Percentiles rank a stretch among this genome's conserved stretches.
phyloP scores from a whole-genome alignment of 2,888 invertebrate genomes.

The Pristionchus mayeri region DNA sequence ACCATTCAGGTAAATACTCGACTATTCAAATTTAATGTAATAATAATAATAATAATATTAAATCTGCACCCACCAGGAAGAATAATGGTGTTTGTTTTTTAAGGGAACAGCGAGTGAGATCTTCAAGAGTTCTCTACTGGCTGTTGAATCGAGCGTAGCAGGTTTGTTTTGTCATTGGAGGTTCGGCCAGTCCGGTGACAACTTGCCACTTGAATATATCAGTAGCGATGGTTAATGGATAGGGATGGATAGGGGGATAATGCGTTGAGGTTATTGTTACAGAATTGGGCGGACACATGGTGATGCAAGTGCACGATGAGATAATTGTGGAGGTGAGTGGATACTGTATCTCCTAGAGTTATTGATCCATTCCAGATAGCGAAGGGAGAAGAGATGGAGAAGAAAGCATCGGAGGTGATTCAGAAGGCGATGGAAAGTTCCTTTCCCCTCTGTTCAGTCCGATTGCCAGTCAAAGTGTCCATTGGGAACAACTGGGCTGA shows the following conservation, averaged over 20 bases:
- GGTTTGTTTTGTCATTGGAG: slow-evolving; percentile 31
- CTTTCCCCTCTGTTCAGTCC: slow-evolving; percentile 36
- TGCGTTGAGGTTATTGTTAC: background rate
- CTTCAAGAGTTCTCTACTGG: slow-evolving; percentile 90
- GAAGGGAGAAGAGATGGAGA: background rate
- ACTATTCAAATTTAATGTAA: too few relatives aligned
- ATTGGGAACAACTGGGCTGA: slow-evolving; percentile 23
- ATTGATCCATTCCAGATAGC: slow-evolving; percentile 35
- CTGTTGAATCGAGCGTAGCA: slow-evolving; percentile 82
- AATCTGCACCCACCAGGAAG: background rate
- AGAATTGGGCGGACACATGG: slow-evolving; percentile 79
- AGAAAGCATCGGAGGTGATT: background rate
- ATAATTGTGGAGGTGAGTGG: slow-evolving; percentile 87
- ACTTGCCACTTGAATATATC: too few relatives aligned
- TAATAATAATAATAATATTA: background rate
- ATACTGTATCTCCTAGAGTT: background rate
- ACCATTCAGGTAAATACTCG: slow-evolving; percentile 89
- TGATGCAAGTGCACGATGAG: slow-evolving; percentile 96
- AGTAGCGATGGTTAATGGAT: too few relatives aligned
- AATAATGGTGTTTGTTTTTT: background rate
- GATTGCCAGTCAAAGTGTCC: slow-evolving; percentile 43
- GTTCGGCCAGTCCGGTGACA: slow-evolving; percentile 42
- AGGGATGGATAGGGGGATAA: too few relatives aligned
- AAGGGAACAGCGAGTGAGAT: slow-evolving; percentile 94
- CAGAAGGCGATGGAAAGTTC: slow-evolving; percentile 1